phyloP scores from a whole-genome alignment of 2,797 vertebrate genomes.

The Argentina silus region DNA sequence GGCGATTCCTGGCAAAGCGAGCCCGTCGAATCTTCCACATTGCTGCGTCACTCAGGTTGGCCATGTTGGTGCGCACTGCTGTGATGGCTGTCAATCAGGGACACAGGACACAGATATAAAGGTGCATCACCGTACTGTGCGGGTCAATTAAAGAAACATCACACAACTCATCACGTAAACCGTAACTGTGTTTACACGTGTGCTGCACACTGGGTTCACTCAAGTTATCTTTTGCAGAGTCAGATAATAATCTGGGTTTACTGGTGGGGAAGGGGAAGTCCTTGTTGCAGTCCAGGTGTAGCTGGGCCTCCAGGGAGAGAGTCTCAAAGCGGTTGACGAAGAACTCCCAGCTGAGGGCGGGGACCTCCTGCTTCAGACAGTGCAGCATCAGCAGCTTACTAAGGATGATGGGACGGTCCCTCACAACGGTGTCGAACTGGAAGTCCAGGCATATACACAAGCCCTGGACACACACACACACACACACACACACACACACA shows the following conservation, averaged over 20 bases:
- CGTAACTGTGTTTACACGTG: no score
- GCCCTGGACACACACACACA: slow-evolving; percentile 74
- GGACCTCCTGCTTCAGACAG: slow-evolving; percentile 94
- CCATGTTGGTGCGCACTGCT: slow-evolving; percentile 95
- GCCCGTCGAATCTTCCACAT: slow-evolving; percentile 99
- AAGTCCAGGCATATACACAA: slow-evolving; percentile 97
- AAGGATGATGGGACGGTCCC: slow-evolving; percentile 95
- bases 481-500: slow-evolving; percentile 10
- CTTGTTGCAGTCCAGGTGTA: slow-evolving; percentile 99
- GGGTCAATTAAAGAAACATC: no score
- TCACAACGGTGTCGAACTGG: slow-evolving; percentile 98
- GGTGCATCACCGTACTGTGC: background rate
- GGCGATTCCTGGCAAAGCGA: slow-evolving; percentile 94
- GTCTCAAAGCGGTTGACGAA: slow-evolving; percentile 99
- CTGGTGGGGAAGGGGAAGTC: slow-evolving; percentile 99
- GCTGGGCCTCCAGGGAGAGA: slow-evolving; percentile 94
- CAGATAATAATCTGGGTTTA: slow-evolving; percentile 62
- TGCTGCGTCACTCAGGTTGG: slow-evolving; percentile 95
- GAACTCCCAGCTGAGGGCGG: slow-evolving; percentile 98
- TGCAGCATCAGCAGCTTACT: slow-evolving; percentile 96
- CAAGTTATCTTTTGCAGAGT: no score
- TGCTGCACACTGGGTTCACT: background rate
- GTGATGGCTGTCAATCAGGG: slow-evolving; percentile 86
- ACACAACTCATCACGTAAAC: no score
- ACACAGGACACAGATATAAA: background rate